Base-by-base conservation (phyloP, 2,797 vertebrate species). In the Serranus cabrilla region DNA sequence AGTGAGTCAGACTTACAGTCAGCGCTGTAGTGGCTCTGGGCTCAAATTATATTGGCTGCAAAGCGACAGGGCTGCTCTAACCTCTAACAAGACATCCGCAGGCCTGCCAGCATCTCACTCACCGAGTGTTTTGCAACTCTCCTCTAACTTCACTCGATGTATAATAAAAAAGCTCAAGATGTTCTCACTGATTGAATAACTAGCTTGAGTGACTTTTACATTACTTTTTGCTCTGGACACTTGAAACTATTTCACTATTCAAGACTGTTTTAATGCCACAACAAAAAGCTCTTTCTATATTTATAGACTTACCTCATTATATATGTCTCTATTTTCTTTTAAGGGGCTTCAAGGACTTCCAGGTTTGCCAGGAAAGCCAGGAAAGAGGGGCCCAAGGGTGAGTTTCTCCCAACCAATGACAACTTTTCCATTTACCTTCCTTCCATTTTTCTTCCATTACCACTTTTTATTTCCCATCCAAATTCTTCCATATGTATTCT, bases 331-430 rank as follows among this genome's bases (percentile, higher is more conserved):
- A 18, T 78, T 87, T 73, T 82, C 11, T 49, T 69, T 73, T 58
- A 99, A 34, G 98, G 98, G 98, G 71, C 94, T 95, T 76, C 94
- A 94, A 79, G 98, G 98, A 80, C 93, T 96, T 80, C 95, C 96
- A 1, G 98, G 98, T 50, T 94, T 97, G 78, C 95, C 95, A 89
- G 98, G 98, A 90, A 94, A 95, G 83, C 95, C 94, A 17, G 98
- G 98, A 71, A 96, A 96, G 90, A 96, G 96, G 90, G 98, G 98
- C 2, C 96, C 96, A 23, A 89, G 96, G 94, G 98, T 99, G 94
- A 97, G 98, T 78, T 23, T 67, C 47, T 64, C 57, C 37, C 51
- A 66, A 37, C 13, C 27, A 68, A 27, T 25, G 52, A 70, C 60
- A 78, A 21, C 16, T 82, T 74, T 75, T 49, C 49, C 52, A 49